Base-by-base conservation (phyloP, 2,888 invertebrate species). In the Clistopyga incitator region DNA sequence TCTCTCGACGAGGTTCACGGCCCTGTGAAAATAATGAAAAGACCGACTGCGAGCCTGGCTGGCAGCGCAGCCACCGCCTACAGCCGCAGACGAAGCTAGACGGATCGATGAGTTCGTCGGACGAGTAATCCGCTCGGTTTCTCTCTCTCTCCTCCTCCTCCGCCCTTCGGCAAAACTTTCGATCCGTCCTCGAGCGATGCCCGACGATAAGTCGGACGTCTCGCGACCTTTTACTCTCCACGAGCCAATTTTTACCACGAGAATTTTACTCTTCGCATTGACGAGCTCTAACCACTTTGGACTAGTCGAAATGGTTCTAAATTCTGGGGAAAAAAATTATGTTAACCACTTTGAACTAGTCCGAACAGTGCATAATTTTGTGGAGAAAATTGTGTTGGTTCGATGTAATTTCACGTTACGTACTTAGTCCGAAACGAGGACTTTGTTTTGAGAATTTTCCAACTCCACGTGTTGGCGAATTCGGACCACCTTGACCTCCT, bases 51-150 rank as follows among this genome's bases (percentile, higher is more conserved):
- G 3, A 38, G 68, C 80, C 25, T 68, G 79, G n/a, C 76, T 77
- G 64, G 64, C 81, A 71, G 70, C 64, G 23, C 75, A 71, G 71
- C 72, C 65, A 52, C 61, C 72, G 68, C 74, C 79, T 61, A 80
- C 78, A 80, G 64, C 67, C 80, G 72, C 80, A 23, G 61, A 78
- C 77, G 64, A 76, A 72, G 59, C 78, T 81, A 83, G 85, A 85
- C 82, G 85, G 85, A 85, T 85, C 85, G 85, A 85, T 85, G 85
- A 67, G 76, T 78, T 81, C 84, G 84, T 84, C 74, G 80, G 84
- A 84, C 84, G 84, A 84, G 50, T 84, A 84, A 84, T 84, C 84
- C 71, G 59, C 71, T 79, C 59, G 52, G 56, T 56, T 75, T 70
- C 76, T 74, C 70, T 59, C 67, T 74, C 65, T 56, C 23, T 29